Conservation (phyloP, 2,888 invertebrate species). For the Odontothrips loti region DNA sequence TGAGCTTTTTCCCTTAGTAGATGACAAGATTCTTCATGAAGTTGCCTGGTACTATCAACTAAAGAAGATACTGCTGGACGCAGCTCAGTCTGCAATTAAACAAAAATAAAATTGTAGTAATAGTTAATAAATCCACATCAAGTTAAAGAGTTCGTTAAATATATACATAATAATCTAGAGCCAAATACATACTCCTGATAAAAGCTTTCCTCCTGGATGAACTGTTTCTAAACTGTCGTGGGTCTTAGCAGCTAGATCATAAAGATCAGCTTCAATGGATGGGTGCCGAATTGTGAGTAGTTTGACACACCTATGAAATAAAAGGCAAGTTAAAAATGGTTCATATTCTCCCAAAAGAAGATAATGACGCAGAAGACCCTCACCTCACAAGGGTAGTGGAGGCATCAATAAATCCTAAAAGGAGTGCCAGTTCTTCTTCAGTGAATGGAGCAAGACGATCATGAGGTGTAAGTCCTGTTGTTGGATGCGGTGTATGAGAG, state of each 20-base stretch:
- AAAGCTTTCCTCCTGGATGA: slow-evolving; percentile 75
- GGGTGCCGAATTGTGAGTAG: slow-evolving; percentile 55
- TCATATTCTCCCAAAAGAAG: slow-evolving; percentile 28
- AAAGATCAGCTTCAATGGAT: slow-evolving; percentile 66
- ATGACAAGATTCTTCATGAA: slow-evolving; percentile 70
- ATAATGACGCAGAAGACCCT: slow-evolving; percentile 47
- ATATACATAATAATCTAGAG: background rate
- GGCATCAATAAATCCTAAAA: slow-evolving; percentile 77
- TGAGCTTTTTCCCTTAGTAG: slow-evolving; percentile 65
- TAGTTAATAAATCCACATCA: slow-evolving; percentile 27
- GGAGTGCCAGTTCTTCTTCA: slow-evolving; percentile 63
- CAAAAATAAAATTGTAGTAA: slow-evolving; percentile 27
- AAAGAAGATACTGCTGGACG: slow-evolving; percentile 72
- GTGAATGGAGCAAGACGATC: slow-evolving; percentile 40
- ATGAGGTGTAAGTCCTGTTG: slow-evolving; percentile 44
- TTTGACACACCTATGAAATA: slow-evolving; percentile 47
- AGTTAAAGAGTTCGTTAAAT: background rate
- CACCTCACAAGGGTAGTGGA: slow-evolving; percentile 82
- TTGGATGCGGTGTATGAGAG: slow-evolving; percentile 45
- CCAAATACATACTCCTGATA: slow-evolving; percentile 59
- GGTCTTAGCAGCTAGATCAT: slow-evolving; percentile 68
- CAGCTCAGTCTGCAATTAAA: slow-evolving; percentile 54
- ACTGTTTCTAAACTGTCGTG: slow-evolving; percentile 65
- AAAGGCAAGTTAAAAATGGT: slow-evolving; percentile 9
- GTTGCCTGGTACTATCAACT: slow-evolving; percentile 59